Percentiles rank a stretch among this genome's conserved stretches.
phyloP scores from a whole-genome alignment of 2,888 invertebrate species.

The Raillietiella orientalis region DNA sequence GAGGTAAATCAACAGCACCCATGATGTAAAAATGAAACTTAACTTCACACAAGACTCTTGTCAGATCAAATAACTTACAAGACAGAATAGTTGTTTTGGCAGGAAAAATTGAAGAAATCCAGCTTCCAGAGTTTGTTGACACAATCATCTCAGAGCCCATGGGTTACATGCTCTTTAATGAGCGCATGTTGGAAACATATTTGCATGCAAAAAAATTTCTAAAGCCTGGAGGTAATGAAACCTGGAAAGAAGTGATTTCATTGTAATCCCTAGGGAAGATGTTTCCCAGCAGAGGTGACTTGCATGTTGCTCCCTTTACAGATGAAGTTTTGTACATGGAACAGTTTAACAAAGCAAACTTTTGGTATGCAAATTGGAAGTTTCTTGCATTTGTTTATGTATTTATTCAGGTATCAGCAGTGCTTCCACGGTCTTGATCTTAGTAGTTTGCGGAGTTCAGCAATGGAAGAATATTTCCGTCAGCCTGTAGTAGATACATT shows the following conservation, averaged over 20 bases:
- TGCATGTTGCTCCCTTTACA: constrained; percentile 89
- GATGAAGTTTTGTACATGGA: constrained; percentile 94
- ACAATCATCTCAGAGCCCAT: constrained; percentile 95
- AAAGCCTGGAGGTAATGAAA: constrained; percentile 31
- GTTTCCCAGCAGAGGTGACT: constrained; percentile 86
- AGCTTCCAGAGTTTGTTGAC: constrained; percentile 66
- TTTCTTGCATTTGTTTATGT: constrained; percentile 2
- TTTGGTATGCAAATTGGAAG: constrained; percentile 28
- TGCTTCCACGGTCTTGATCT: constrained; percentile 94
- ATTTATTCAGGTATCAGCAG: constrained; percentile 51
- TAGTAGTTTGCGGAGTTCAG: constrained; percentile 58
- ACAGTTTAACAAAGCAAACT: constrained; percentile 91
- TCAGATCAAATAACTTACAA: constrained; percentile 55
- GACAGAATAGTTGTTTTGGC: constrained; percentile 71
- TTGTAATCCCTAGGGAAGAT: constrained; percentile 34
- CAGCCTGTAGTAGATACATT: constrained; percentile 97
- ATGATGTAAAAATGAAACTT: neutral
- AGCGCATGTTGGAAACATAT: constrained; percentile 94
- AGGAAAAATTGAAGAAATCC: constrained; percentile 94
- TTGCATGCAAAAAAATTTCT: constrained; percentile 96
- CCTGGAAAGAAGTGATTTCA: constrained; percentile 3
- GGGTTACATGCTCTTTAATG: constrained; percentile 99
- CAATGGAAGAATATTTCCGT: constrained; percentile 85
- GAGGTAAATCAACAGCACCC: constrained; percentile 20
- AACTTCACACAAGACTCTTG: constrained; percentile 26